These are phyloP conservation scores for Garrulus glandarius DNA, from an alignment of 2,797 vertebrate species.

Conservation along the genomic window DNA sequence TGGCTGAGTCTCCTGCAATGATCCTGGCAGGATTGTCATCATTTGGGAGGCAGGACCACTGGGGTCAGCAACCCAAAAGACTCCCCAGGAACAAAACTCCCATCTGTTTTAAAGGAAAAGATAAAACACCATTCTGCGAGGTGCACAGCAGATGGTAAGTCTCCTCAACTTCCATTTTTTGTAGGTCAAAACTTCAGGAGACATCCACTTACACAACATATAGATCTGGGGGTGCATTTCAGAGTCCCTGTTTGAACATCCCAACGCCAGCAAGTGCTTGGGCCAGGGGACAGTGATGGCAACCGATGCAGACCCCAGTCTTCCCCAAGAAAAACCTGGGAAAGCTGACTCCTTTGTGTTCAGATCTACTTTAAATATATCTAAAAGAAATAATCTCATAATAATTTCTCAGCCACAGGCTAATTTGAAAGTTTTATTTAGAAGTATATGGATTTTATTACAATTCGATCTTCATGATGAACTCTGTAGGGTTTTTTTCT, in stretches of 20 bases:
- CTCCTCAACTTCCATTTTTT: neutral
- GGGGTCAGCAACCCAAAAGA: neutral
- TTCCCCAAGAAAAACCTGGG: neutral
- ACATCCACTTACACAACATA: neutral
- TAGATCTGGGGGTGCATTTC: neutral
- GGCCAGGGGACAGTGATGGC: neutral
- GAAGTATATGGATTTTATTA: neutral
- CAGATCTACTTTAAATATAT: neutral
- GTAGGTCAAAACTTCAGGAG: neutral
- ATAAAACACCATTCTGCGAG: accelerated
- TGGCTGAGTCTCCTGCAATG: neutral
- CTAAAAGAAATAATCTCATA: neutral
- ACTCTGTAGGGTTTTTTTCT: neutral
- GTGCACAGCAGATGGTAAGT: accelerated
- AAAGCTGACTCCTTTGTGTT: neutral
- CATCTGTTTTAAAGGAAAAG: neutral
- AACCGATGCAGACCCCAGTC: neutral
- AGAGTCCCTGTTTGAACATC: neutral
- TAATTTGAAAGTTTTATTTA: neutral
- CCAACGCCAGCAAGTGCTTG: neutral
- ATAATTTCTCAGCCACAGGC: neutral
- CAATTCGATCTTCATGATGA: neutral
- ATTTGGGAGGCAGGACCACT: neutral
- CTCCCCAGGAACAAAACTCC: neutral
- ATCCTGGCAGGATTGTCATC: neutral